These are phyloP conservation scores for Nettapus auritus DNA, from an alignment of 2,113 vertebrate genomes.

Conservation along the genomic window DNA sequence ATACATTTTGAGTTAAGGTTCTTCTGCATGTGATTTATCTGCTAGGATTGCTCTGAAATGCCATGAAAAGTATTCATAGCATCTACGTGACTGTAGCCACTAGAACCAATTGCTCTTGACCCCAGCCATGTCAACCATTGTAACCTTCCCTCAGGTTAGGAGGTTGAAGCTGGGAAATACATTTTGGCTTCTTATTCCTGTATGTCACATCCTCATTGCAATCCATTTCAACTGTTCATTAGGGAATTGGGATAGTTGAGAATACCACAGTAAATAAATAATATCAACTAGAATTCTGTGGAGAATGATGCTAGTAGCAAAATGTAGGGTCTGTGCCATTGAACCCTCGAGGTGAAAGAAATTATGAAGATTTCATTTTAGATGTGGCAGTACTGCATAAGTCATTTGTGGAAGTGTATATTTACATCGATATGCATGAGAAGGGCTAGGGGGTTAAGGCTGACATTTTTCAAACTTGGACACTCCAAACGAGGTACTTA, in stretches of 20 bases:
- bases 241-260: conserved; percentile 50
- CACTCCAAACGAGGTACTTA: neutral
- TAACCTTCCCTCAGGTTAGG: conserved; percentile 57
- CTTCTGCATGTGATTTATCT: conserved; percentile 35
- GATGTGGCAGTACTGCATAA: neutral
- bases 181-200: conserved; percentile 52
- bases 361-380: conserved; percentile 13
- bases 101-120: conserved; percentile 31
- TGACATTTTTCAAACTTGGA: neutral
- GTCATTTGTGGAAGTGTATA: neutral
- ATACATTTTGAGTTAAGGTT: neutral
- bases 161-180: conserved; percentile 44
- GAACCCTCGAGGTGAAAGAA: conserved; percentile 29
- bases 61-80: neutral
- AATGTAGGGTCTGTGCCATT: neutral
- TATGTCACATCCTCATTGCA: conserved; percentile 44
- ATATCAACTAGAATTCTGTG: conserved; percentile 2
- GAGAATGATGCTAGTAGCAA: neutral
- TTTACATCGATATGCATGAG: neutral
- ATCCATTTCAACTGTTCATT: conserved; percentile 58
- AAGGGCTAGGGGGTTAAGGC: neutral
- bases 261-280: conserved; percentile 54
- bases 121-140: conserved; percentile 36
- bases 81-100: conserved; percentile 9
- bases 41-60: conserved; percentile 1